Conservation (phyloP, 2,888 invertebrate species). For the Agriotes lineatus region DNA sequence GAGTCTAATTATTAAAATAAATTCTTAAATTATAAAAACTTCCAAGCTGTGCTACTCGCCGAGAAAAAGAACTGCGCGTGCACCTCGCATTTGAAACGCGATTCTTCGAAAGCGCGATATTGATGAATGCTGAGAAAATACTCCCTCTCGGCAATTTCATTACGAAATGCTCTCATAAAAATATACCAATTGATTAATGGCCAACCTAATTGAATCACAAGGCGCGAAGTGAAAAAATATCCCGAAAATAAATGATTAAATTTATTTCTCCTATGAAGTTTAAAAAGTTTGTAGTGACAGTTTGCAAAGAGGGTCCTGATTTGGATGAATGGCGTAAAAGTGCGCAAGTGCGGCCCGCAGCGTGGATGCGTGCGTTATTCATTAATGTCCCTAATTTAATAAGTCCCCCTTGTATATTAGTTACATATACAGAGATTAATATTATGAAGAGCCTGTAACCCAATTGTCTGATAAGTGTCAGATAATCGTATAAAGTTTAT, state of each 20-base stretch:
- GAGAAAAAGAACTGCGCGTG: background rate
- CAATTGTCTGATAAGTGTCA: slow-evolving; percentile 37
- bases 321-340: slow-evolving; percentile 44
- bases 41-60: too few relatives aligned
- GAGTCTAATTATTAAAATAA: too few relatives aligned
- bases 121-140: slow-evolving; percentile 47
- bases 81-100: slow-evolving; percentile 20
- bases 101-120: slow-evolving; percentile 44
- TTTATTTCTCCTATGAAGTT: slow-evolving; percentile 63
- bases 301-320: slow-evolving; percentile 55
- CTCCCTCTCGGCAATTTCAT: slow-evolving; percentile 59
- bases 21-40: too few relatives aligned
- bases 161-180: slow-evolving; percentile 64
- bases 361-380: slow-evolving; percentile 44
- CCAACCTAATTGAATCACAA: slow-evolving; percentile 65
- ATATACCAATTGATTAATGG: slow-evolving; percentile 66
- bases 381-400: slow-evolving; percentile 54
- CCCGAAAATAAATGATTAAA: slow-evolving; percentile 62
- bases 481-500: slow-evolving; percentile 36
- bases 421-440: slow-evolving; percentile 43
- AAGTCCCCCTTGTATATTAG: slow-evolving; percentile 49
- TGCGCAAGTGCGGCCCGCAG: slow-evolving; percentile 37
- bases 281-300: slow-evolving; percentile 63
- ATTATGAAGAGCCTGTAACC: slow-evolving; percentile 43
- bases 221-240: slow-evolving; percentile 63